Percentiles rank a stretch among this genome's conserved stretches.
These are phyloP conservation scores for Drosophila dives DNA, from an alignment of 2,888 invertebrate species.

Conservation along the genomic window DNA sequence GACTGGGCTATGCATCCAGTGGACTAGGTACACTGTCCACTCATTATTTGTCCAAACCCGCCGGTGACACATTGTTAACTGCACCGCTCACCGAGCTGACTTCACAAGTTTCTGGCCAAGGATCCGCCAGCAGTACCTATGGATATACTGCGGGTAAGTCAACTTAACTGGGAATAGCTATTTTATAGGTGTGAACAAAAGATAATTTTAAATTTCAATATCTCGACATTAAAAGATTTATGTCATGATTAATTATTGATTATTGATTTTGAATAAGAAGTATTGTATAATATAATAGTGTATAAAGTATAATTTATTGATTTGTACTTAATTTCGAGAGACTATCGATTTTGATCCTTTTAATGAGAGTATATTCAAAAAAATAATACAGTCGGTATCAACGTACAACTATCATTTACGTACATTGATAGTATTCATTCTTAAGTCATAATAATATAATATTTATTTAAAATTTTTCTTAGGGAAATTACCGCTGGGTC, in stretches of 20 bases:
- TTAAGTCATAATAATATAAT: neutral
- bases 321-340: too few relatives aligned
- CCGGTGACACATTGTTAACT: constrained; percentile 12
- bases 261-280: too few relatives aligned
- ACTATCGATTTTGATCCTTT: too few relatives aligned
- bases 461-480: neutral
- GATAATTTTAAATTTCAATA: neutral
- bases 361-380: too few relatives aligned
- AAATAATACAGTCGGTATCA: neutral
- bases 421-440: neutral
- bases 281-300: too few relatives aligned
- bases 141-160: constrained; percentile 60
- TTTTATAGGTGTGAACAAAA: neutral
- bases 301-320: too few relatives aligned
- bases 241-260: too few relatives aligned
- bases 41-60: constrained; percentile 18
- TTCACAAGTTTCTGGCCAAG: constrained; percentile 30
- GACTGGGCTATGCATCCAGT: constrained; percentile 22
- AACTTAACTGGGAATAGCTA: neutral
- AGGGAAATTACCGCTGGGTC: constrained; percentile 49
- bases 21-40: constrained; percentile 22
- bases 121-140: constrained; percentile 52
- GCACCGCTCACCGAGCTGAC: constrained; percentile 52
- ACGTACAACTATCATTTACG: neutral
- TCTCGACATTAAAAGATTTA: neutral